These are phyloP conservation scores for Drepana arcuata DNA, from an alignment of 1,140 invertebrate species.

Conservation along the genomic window DNA sequence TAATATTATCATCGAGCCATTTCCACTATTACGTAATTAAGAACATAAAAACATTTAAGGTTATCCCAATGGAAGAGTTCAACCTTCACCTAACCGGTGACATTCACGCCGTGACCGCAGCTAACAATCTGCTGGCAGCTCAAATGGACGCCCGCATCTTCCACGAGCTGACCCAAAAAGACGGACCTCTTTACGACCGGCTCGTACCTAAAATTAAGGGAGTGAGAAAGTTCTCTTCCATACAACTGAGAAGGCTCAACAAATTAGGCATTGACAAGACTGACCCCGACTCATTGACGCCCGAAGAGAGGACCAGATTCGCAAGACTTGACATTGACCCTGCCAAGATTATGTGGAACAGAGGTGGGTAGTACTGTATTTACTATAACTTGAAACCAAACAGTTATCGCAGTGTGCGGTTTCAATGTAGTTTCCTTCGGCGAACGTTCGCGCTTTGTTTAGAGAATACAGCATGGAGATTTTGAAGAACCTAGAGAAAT, in stretches of 20 bases:
- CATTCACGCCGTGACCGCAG: slow-evolving; percentile 97
- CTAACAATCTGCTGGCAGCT: slow-evolving; percentile 97
- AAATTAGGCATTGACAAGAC: slow-evolving; percentile 91
- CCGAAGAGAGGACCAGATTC: slow-evolving; percentile 87
- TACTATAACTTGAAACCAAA: too few relatives aligned
- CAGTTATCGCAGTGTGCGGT: too few relatives aligned
- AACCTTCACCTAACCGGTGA: slow-evolving; percentile 99
- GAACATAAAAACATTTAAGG: slow-evolving; percentile 70
- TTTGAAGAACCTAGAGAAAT: too few relatives aligned
- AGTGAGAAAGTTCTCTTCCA: slow-evolving; percentile 84
- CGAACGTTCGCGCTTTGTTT: too few relatives aligned
- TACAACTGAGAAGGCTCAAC: slow-evolving; percentile 85
- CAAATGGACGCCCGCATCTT: slow-evolving; percentile 96
- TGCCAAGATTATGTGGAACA: slow-evolving; percentile 92
- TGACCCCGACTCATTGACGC: slow-evolving; percentile 85
- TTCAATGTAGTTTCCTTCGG: too few relatives aligned
- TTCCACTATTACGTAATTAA: too few relatives aligned
- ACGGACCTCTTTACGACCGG: slow-evolving; percentile 89
- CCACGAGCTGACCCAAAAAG: slow-evolving; percentile 93
- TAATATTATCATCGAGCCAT: too few relatives aligned
- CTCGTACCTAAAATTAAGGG: slow-evolving; percentile 81
- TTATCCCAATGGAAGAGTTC: slow-evolving; percentile 99
- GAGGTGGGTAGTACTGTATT: slow-evolving; percentile 86
- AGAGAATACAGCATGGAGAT: too few relatives aligned
- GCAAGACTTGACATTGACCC: slow-evolving; percentile 93